These are phyloP conservation scores for Notolepis coatsorum DNA, from an alignment of 2,797 vertebrate species.

Conservation along the genomic window DNA sequence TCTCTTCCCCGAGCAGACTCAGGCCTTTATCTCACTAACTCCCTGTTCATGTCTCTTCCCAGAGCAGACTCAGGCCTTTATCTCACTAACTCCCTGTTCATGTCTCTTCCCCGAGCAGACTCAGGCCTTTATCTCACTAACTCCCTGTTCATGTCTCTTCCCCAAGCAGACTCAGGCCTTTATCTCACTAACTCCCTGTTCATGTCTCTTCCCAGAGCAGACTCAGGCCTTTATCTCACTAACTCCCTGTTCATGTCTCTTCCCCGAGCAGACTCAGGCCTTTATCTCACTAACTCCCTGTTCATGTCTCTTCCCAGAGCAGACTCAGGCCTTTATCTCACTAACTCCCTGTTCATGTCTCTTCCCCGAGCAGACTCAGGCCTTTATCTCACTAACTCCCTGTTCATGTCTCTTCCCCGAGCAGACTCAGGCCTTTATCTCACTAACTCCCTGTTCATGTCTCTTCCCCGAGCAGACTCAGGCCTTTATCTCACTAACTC, in stretches of 20 bases:
- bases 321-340: background rate
- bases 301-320: constrained; percentile 9
- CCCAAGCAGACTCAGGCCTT: too few relatives aligned
- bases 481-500: background rate
- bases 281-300: background rate
- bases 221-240: background rate
- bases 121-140: background rate
- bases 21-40: background rate
- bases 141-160: too few relatives aligned
- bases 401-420: constrained; percentile 10
- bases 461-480: too few relatives aligned
- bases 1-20: constrained; percentile 5
- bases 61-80: too few relatives aligned
- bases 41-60: too few relatives aligned
- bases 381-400: background rate
- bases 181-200: background rate
- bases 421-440: background rate
- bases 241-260: background rate
- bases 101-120: constrained; percentile 12
- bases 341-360: background rate
- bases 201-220: constrained; percentile 6
- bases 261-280: too few relatives aligned
- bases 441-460: background rate
- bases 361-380: too few relatives aligned
- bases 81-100: background rate